Conservation (phyloP, 2,888 invertebrate genomes). For the Papilio protenor region DNA sequence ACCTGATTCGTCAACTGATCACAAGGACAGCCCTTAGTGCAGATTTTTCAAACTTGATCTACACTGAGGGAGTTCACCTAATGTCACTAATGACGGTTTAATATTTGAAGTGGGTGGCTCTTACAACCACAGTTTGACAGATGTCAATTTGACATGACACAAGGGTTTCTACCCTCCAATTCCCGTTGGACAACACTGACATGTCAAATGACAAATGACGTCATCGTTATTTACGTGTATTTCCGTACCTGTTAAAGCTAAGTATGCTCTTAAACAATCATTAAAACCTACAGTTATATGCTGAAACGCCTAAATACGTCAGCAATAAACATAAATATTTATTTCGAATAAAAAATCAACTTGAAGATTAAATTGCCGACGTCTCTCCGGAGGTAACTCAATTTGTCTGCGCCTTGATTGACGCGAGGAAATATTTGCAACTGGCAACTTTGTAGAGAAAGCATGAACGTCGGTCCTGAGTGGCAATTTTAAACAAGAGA, state of each 20-base stretch:
- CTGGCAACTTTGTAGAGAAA: background rate
- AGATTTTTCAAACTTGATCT: too few species aligned
- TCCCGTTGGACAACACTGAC: background rate
- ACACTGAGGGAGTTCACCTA: too few species aligned
- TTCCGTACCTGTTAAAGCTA: background rate
- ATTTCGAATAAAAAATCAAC: background rate
- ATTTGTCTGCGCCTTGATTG: slow-evolving; percentile 37
- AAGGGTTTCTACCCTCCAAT: background rate
- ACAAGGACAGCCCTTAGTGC: too few species aligned
- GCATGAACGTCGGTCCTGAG: background rate
- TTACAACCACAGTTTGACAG: background rate
- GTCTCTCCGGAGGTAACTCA: slow-evolving; percentile 33
- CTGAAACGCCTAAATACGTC: background rate
- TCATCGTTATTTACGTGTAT: background rate
- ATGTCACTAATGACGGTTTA: too few species aligned
- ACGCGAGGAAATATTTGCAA: slow-evolving; percentile 26
- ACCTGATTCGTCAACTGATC: background rate
- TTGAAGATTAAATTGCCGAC: slow-evolving; percentile 24
- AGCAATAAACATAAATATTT: background rate
- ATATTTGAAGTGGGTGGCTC: background rate
- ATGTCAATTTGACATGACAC: background rate
- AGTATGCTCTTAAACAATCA: background rate
- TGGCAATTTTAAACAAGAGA: slow-evolving; percentile 1
- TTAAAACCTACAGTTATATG: background rate
- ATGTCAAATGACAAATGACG: slow-evolving; percentile 5